Conservation (phyloP, 2,113 vertebrate genomes). For the Baryphthengus martii region DNA sequence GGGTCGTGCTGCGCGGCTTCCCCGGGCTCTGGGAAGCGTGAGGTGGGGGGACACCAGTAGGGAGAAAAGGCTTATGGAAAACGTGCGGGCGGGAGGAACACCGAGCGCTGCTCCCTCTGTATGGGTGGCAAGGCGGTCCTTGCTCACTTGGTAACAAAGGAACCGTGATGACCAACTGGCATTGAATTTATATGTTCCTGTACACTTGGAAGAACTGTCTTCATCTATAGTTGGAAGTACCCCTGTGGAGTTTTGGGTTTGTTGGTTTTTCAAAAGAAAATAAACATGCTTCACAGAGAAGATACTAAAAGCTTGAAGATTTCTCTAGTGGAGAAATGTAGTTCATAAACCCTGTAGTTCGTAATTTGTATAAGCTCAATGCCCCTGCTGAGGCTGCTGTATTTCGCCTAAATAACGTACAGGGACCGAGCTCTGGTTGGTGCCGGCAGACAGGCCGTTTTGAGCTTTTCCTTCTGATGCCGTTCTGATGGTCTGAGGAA, state of each 20-base stretch:
- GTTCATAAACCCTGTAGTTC: background rate
- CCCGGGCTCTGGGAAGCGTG: accelerated
- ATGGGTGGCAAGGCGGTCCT: accelerated
- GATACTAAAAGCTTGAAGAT: accelerated
- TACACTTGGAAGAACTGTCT: accelerated
- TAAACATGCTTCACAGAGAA: background rate
- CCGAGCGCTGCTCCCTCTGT: accelerated
- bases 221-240: accelerated
- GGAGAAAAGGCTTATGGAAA: accelerated
- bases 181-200: accelerated
- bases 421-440: accelerated
- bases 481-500: accelerated
- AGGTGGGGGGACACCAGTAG: background rate
- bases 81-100: background rate
- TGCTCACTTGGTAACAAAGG: accelerated
- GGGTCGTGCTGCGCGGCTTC: background rate
- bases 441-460: accelerated
- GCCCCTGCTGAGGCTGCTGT: accelerated
- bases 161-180: accelerated
- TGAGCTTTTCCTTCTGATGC: background rate
- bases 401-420: accelerated
- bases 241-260: accelerated
- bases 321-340: background rate
- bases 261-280: background rate
- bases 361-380: accelerated